phyloP scores from a whole-genome alignment of 2,888 invertebrate species.

The Celastrina argiolus region DNA sequence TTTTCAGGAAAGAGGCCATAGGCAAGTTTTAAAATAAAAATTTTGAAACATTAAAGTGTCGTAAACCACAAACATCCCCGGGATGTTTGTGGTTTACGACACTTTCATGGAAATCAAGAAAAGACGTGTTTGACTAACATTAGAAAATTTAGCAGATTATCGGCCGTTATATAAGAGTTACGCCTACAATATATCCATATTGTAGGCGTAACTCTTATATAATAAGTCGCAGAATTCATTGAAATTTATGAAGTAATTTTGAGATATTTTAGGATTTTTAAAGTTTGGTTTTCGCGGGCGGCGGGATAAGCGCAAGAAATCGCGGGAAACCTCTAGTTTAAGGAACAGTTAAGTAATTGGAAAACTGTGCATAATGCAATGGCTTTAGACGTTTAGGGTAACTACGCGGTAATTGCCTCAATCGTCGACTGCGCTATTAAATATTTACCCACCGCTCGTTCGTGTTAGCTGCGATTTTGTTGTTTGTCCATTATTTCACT shows the following conservation, averaged over 20 bases:
- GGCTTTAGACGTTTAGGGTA: not conserved
- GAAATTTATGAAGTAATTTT: too few relatives aligned
- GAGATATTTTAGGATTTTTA: too few relatives aligned
- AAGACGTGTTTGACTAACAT: not conserved
- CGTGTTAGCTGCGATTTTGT: not conserved
- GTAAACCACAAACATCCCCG: not conserved
- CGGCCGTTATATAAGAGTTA: not conserved
- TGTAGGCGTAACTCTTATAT: too few relatives aligned
- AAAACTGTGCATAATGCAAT: not conserved
- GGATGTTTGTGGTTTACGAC: too few relatives aligned
- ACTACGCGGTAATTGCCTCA: constrained; percentile 8
- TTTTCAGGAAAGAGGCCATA: not conserved
- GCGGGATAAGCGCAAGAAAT: too few relatives aligned
- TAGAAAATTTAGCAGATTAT: not conserved
- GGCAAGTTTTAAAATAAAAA: not conserved
- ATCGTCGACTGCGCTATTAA: not conserved
- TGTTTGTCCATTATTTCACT: constrained; percentile 9
- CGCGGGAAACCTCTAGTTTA: too few relatives aligned
- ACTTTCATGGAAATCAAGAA: too few relatives aligned
- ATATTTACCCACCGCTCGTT: constrained; percentile 8
- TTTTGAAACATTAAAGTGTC: not conserved
- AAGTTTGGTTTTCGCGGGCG: too few relatives aligned
- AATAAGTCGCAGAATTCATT: too few relatives aligned
- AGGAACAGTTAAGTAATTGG: not conserved
- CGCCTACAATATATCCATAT: too few relatives aligned